Conservation (phyloP, 2,888 invertebrate genomes). For the Melieria picta region DNA sequence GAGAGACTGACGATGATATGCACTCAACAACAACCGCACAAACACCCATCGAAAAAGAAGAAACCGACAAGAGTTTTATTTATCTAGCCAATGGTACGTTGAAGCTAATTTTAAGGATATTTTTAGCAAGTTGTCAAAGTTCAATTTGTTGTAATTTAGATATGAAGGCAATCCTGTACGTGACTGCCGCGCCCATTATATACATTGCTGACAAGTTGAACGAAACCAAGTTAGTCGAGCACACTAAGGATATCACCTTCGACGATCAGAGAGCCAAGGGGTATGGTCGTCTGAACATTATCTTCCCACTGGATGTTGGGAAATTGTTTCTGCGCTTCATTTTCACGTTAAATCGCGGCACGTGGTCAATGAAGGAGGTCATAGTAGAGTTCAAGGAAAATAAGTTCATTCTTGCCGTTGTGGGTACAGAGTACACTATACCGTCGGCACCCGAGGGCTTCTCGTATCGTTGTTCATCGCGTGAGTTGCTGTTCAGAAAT, state of each 20-base stretch:
- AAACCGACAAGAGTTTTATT: conserved; percentile 67
- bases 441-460: conserved; percentile 70
- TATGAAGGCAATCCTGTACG: conserved; percentile 69
- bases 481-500: conserved; percentile 67
- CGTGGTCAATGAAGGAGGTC: conserved; percentile 71
- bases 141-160: conserved; percentile 39
- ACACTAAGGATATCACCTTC: conserved; percentile 57
- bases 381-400: conserved; percentile 68
- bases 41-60: conserved; percentile 55
- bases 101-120: background rate
- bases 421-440: conserved; percentile 54
- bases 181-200: conserved; percentile 69
- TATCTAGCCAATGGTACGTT: conserved; percentile 69
- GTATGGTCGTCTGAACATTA: conserved; percentile 58
- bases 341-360: conserved; percentile 67
- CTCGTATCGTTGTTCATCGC: conserved; percentile 69
- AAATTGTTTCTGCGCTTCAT: conserved; percentile 71
- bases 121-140: background rate
- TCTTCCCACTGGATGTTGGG: conserved; percentile 53
- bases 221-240: conserved; percentile 51
- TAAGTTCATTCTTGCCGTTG: conserved; percentile 50
- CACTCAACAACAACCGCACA: conserved; percentile 55
- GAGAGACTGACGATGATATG: conserved; percentile 40
- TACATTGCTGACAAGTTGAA: conserved; percentile 53
- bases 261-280: conserved; percentile 56